phyloP scores from a whole-genome alignment of 2,888 invertebrate genomes.

The Pristionchus exspectatus region DNA sequence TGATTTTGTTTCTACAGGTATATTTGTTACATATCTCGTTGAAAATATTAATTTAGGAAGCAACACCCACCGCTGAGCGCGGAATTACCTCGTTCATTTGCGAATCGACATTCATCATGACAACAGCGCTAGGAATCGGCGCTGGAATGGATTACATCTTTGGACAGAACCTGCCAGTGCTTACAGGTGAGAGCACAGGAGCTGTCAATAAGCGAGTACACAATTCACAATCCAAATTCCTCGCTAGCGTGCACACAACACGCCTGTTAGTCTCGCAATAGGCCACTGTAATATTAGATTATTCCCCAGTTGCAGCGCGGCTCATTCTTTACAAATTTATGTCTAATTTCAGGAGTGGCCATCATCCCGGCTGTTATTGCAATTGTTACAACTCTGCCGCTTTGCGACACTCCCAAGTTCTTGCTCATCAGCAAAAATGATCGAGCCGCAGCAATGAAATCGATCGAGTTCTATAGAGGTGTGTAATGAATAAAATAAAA shows the following conservation, averaged over 20 bases:
- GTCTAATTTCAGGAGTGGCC: slow-evolving; percentile 57
- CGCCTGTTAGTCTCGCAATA: too few relatives aligned
- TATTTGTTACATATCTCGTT: not conserved
- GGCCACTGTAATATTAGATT: too few relatives aligned
- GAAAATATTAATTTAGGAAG: slow-evolving; percentile 56
- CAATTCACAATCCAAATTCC: too few relatives aligned
- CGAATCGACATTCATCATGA: slow-evolving; percentile 65
- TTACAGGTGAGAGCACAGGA: slow-evolving; percentile 35
- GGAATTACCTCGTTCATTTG: slow-evolving; percentile 66
- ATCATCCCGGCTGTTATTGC: slow-evolving; percentile 63
- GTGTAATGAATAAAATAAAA: too few relatives aligned
- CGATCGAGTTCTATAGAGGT: slow-evolving; percentile 66
- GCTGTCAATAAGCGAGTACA: not conserved
- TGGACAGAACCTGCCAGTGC: slow-evolving; percentile 54
- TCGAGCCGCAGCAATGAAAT: slow-evolving; percentile 57
- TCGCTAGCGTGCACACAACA: too few relatives aligned
- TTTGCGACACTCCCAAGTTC: slow-evolving; percentile 70
- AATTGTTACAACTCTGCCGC: slow-evolving; percentile 66
- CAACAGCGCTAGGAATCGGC: slow-evolving; percentile 70
- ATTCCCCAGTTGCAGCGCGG: too few relatives aligned
- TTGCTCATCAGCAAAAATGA: slow-evolving; percentile 65
- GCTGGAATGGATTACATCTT: slow-evolving; percentile 65
- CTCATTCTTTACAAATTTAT: too few relatives aligned
- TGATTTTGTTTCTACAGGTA: slow-evolving; percentile 69
- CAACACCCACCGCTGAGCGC: slow-evolving; percentile 66